A percentile compares a stretch with the other conserved stretches of the same genome.
Evolutionary conservation across 1,140 invertebrate species (phyloP).

Genomic region (Pomacea maculata): DNA sequence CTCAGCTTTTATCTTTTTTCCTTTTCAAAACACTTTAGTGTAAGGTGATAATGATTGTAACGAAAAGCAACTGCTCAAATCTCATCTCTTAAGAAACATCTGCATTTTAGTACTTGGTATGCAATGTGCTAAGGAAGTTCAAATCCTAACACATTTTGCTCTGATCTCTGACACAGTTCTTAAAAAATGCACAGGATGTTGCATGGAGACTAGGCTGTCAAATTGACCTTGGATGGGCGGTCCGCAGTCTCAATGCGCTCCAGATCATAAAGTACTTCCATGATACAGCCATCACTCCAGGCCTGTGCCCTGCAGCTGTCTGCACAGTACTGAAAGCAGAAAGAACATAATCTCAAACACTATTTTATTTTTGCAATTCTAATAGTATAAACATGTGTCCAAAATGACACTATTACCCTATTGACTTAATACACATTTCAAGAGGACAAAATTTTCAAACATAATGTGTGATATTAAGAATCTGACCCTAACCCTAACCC

Average conservation of each 20-base stretch:
- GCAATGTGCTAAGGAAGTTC: neutral
- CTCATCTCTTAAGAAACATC: neutral
- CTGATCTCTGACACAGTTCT: neutral
- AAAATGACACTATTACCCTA: no score
- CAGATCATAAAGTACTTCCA: constrained; percentile 74
- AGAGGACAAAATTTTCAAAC: no score
- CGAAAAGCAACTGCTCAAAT: neutral
- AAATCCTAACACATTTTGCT: neutral
- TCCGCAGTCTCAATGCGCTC: constrained; percentile 27
- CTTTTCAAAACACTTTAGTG: neutral
- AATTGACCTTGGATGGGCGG: constrained; percentile 8
- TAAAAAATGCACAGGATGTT: no score
- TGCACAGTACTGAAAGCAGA: constrained; percentile 71
- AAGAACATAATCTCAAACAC: no score
- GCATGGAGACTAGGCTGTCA: constrained; percentile 1
- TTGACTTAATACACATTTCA: no score
- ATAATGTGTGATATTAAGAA: no score
- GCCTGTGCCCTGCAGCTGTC: constrained; percentile 94
- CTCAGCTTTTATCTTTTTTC: neutral
- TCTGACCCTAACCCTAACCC: no score
- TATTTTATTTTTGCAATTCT: no score
- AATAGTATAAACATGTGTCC: no score
- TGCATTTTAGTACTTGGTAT: neutral
- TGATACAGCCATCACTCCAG: constrained; percentile 88
- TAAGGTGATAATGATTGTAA: neutral